Evolutionary conservation across 2,113 vertebrate genomes (phyloP).

Genomic region (Apistogramma diplotaenia): DNA sequence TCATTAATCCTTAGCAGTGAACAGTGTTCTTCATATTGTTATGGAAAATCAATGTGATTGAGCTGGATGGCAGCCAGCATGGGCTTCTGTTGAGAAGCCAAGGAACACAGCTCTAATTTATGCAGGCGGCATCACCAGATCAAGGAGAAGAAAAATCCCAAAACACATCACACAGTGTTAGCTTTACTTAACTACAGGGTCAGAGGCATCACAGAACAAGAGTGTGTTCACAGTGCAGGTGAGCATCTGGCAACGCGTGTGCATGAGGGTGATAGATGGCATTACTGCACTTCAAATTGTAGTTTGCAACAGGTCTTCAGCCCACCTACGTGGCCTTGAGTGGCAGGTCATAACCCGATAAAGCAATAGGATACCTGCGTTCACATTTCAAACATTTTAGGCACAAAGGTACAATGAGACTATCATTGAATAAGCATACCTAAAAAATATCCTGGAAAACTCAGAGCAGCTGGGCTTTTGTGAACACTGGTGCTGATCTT

Average conservation of each 20-base stretch:
- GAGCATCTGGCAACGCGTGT: constrained; percentile 47
- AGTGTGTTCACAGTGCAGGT: constrained; percentile 49
- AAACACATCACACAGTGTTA: constrained; percentile 65
- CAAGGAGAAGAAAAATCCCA: constrained; percentile 46
- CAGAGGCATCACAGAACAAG: constrained; percentile 42
- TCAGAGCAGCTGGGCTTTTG: not conserved
- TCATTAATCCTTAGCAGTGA: constrained; percentile 76
- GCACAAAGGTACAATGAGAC: not conserved
- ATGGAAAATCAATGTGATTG: constrained; percentile 81
- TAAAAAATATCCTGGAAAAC: not conserved
- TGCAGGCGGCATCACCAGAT: constrained; percentile 60
- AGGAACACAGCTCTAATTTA: constrained; percentile 66
- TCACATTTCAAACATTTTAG: not conserved
- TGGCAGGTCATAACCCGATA: not conserved
- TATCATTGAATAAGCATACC: not conserved
- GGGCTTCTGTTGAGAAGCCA: constrained; percentile 45
- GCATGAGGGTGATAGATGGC: constrained; percentile 60
- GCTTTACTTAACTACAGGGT: constrained; percentile 66
- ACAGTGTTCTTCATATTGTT: constrained; percentile 81
- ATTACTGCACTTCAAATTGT: constrained; percentile 30
- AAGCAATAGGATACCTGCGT: not conserved
- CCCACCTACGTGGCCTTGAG: not conserved
- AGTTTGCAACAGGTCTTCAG: constrained; percentile 28
- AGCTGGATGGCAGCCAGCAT: constrained; percentile 72
- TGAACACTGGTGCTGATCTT: not conserved